These are phyloP conservation scores for Arion vulgaris DNA, from an alignment of 1,140 invertebrate species.

Conservation along the genomic window DNA sequence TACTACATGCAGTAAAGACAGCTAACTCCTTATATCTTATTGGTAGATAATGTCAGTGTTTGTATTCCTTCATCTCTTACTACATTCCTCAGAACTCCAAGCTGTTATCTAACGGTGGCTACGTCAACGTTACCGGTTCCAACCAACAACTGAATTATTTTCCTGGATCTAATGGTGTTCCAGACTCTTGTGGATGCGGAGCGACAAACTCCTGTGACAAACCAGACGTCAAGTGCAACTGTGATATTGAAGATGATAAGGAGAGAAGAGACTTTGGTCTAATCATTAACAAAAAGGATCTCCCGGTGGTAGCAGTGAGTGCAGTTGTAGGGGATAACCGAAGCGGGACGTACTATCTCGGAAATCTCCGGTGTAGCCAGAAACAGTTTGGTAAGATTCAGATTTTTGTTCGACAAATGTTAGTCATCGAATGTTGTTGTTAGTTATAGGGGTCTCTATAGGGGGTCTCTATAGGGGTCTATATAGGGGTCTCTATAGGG, in stretches of 20 bases:
- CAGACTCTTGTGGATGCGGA: conserved; percentile 41
- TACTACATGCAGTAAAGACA: too few species aligned
- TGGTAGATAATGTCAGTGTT: too few species aligned
- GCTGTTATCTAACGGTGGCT: conserved; percentile 12
- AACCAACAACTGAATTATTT: conserved; percentile 36
- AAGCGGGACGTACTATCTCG: not conserved
- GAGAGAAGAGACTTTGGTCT: conserved; percentile 33
- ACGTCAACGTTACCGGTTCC: conserved; percentile 19
- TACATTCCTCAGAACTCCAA: conserved; percentile 25
- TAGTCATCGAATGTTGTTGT: too few species aligned
- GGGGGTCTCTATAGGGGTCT: too few species aligned
- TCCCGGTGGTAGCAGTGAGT: conserved; percentile 19
- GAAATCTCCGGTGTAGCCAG: conserved; percentile 11
- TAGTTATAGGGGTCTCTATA: too few species aligned
- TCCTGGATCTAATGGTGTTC: conserved; percentile 24
- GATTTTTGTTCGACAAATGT: not conserved
- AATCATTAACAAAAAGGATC: conserved; percentile 24
- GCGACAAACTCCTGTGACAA: conserved; percentile 28
- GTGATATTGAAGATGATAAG: conserved; percentile 24
- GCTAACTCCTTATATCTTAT: too few species aligned
- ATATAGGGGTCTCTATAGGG: too few species aligned
- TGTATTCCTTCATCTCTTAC: too few species aligned
- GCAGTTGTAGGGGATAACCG: not conserved
- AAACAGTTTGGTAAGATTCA: conserved; percentile 24
- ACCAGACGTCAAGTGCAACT: conserved; percentile 32